These are phyloP conservation scores for Ciconia nigra DNA, from an alignment of 2,797 vertebrate genomes.

Conservation along the genomic window DNA sequence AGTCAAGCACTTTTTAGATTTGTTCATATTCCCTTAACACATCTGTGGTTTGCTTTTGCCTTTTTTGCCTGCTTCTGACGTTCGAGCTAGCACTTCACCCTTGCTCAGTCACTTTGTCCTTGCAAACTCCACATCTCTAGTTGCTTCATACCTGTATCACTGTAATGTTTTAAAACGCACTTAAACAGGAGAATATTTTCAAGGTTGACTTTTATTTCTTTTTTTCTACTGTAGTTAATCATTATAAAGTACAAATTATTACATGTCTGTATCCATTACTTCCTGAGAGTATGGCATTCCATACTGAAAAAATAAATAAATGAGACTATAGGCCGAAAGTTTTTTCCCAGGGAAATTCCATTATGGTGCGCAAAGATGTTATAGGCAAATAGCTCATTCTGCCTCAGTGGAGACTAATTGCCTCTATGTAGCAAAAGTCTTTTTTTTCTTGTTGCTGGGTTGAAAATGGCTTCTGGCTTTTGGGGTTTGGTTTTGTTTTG, in stretches of 20 bases:
- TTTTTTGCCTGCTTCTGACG: not conserved
- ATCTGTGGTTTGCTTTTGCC: not conserved
- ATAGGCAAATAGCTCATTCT: not conserved
- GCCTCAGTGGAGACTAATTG: not conserved
- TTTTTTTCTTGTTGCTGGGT: not conserved
- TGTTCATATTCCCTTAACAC: not conserved
- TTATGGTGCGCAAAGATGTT: not conserved
- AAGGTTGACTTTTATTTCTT: not conserved
- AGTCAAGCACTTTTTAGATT: not conserved
- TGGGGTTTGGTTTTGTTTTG: not conserved
- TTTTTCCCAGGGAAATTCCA: not conserved
- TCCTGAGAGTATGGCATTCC: not conserved
- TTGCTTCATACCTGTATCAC: not conserved
- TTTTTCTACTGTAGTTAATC: not conserved
- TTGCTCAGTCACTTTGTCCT: not conserved
- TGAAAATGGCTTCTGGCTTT: not conserved
- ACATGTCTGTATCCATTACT: not conserved
- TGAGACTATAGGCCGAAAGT: accelerated
- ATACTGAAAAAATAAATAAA: not conserved
- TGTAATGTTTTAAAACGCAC: not conserved
- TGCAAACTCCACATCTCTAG: not conserved
- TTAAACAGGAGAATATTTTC: not conserved
- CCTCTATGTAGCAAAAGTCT: not conserved
- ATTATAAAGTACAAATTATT: not conserved
- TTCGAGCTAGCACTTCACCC: not conserved